Conservation (phyloP, 2,113 vertebrate genomes). For the Crotalus helleri region DNA sequence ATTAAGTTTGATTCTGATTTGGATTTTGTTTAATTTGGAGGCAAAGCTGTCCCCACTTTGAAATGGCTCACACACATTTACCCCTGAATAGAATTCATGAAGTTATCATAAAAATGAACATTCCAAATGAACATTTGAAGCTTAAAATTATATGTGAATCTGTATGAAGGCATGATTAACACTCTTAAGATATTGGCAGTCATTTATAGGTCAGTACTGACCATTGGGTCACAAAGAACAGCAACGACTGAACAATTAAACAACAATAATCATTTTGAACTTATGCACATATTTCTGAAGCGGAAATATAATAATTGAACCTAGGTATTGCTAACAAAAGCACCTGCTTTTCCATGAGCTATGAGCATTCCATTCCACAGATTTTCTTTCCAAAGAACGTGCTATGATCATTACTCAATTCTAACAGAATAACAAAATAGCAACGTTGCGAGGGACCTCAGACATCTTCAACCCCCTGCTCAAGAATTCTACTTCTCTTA, state of each 20-base stretch:
- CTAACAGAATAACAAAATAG: background rate
- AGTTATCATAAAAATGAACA: background rate
- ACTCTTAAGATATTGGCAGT: background rate
- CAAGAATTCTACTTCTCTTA: background rate
- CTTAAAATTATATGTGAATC: background rate
- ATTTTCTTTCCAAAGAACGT: background rate
- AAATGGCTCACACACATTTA: background rate
- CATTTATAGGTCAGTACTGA: background rate
- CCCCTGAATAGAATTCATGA: background rate
- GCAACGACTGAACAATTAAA: background rate
- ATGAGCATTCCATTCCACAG: background rate
- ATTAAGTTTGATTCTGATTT: background rate
- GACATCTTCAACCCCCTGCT: background rate
- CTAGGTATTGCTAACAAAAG: background rate
- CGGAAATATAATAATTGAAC: background rate
- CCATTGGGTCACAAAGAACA: background rate
- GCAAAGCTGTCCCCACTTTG: background rate
- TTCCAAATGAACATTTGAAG: background rate
- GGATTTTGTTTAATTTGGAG: background rate
- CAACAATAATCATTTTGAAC: background rate
- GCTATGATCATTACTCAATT: background rate
- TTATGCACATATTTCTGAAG: background rate
- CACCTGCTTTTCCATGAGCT: background rate
- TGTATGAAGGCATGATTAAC: background rate
- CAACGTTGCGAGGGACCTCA: background rate